Conservation (phyloP, 2,797 vertebrate species). For the Psittacula echo region DNA sequence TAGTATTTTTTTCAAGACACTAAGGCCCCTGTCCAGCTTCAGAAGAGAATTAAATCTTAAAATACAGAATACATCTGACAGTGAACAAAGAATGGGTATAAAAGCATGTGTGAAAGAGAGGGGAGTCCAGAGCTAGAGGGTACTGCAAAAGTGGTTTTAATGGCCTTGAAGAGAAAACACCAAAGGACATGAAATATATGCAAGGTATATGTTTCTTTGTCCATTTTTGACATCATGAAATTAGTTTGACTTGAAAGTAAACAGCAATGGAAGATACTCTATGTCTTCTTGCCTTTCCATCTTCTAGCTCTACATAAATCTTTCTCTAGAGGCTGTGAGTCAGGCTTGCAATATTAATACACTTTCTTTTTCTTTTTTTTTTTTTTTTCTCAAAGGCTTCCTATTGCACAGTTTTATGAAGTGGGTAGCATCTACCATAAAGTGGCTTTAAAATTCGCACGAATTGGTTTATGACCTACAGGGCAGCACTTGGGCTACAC, state of each 20-base stretch:
- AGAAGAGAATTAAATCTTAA: not conserved
- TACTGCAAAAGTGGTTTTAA: not conserved
- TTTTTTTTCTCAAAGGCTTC: not conserved
- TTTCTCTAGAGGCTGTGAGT: not conserved
- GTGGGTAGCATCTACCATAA: not conserved
- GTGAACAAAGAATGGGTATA: not conserved
- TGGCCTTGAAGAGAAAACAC: not conserved
- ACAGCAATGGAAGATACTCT: not conserved
- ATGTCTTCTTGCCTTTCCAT: not conserved
- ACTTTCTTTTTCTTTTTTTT: rapidly evolving
- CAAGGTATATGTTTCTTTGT: not conserved
- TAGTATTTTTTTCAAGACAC: not conserved
- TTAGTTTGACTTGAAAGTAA: not conserved
- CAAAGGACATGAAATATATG: not conserved
- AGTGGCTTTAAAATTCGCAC: not conserved
- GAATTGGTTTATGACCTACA: not conserved
- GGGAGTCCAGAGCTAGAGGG: not conserved
- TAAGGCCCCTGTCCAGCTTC: not conserved
- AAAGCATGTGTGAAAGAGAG: not conserved
- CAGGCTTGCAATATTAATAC: not conserved
- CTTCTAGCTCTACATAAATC: not conserved
- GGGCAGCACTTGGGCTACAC: not conserved
- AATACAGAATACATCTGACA: not conserved
- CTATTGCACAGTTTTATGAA: not conserved
- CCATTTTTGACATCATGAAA: not conserved